Evolutionary conservation across 2,113 vertebrate species (phyloP).

Genomic region (Murina feae): DNA sequence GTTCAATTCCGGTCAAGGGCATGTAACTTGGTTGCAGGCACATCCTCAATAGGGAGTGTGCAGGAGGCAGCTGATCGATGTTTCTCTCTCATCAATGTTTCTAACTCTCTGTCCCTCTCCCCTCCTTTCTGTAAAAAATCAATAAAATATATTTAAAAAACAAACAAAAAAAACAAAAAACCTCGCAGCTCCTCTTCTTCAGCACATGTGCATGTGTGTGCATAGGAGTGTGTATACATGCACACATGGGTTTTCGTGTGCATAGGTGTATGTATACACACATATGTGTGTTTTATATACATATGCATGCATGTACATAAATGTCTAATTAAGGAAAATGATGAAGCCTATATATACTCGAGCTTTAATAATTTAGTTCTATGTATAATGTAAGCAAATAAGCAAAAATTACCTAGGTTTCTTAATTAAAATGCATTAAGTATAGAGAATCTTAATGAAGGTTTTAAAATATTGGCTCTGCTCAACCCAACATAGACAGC

Average conservation of each 20-base stretch:
- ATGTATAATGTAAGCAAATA: not conserved
- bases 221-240: too few relatives aligned
- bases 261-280: too few relatives aligned
- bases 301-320: not conserved
- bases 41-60: too few relatives aligned
- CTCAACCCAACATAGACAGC: not conserved
- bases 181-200: not conserved
- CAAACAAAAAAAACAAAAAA: too few relatives aligned
- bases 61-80: too few relatives aligned
- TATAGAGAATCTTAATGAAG: not conserved
- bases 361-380: conserved; percentile 31
- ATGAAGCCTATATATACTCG: not conserved
- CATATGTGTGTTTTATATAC: not conserved
- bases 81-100: too few relatives aligned
- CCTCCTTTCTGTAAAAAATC: too few relatives aligned
- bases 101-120: too few relatives aligned
- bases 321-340: not conserved
- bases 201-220: not conserved
- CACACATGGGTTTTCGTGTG: too few relatives aligned
- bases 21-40: too few relatives aligned
- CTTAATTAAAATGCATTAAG: conserved; percentile 3
- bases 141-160: too few relatives aligned
- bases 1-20: too few relatives aligned
- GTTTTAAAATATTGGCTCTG: not conserved
- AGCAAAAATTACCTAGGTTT: not conserved